phyloP scores from a whole-genome alignment of 2,113 vertebrate species.

The Muntiacus muntjak region DNA sequence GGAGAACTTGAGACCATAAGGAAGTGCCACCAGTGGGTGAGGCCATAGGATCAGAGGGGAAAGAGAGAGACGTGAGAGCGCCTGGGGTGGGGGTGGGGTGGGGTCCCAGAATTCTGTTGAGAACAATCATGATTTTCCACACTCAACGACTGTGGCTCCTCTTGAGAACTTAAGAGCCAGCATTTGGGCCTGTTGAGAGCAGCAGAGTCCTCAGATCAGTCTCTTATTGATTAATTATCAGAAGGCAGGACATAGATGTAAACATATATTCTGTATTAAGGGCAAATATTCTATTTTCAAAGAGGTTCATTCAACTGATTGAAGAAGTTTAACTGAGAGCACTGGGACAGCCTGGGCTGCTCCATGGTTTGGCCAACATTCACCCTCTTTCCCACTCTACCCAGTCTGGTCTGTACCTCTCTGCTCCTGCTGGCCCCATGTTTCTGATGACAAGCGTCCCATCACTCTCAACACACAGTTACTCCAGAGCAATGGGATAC shows the following conservation, averaged over 20 bases:
- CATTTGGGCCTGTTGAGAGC: neutral
- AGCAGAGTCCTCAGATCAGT: neutral
- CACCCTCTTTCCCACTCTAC: neutral
- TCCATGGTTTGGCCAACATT: fast-evolving
- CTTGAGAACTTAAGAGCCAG: neutral
- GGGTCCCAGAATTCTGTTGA: neutral
- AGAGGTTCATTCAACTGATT: neutral
- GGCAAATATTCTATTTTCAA: neutral
- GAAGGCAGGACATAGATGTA: neutral
- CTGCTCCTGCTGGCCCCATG: neutral
- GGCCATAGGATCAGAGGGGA: fast-evolving
- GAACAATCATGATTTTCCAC: neutral
- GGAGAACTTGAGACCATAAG: neutral
- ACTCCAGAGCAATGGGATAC: neutral
- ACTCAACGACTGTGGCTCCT: neutral
- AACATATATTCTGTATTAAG: neutral
- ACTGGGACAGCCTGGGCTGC: fast-evolving
- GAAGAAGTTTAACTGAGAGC: neutral
- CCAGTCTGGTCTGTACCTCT: neutral
- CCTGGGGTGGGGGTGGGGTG: no score
- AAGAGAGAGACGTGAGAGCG: neutral
- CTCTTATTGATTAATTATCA: neutral
- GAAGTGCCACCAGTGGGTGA: neutral
- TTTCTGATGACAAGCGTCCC: neutral
- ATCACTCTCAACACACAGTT: neutral